Conservation (phyloP, 2,797 vertebrate genomes). For the Tympanoctomys barrerae region DNA sequence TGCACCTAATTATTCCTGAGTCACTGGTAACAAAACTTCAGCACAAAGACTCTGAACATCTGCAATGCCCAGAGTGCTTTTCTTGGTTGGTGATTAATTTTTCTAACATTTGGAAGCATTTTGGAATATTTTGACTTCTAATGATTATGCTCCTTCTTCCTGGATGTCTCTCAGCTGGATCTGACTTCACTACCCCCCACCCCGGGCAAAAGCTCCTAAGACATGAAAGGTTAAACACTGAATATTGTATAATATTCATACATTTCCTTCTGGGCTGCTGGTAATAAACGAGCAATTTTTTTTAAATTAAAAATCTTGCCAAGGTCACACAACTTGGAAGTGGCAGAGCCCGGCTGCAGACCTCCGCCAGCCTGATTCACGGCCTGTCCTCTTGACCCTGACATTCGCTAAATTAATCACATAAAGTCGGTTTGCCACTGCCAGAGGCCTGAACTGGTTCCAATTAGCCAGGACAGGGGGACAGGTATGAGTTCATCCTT, state of each 20-base stretch:
- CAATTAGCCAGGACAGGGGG: background rate
- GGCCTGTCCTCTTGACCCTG: conserved; percentile 62
- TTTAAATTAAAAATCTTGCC: conserved; percentile 63
- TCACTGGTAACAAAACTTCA: background rate
- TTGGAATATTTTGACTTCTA: background rate
- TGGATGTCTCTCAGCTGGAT: background rate
- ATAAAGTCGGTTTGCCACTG: background rate
- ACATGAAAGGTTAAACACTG: conserved; percentile 33
- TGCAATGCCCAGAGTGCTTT: conserved; percentile 13
- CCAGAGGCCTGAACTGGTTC: background rate
- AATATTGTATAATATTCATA: background rate
- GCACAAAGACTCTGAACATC: background rate
- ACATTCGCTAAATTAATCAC: conserved; percentile 70
- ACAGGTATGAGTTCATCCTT: background rate
- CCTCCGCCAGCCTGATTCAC: background rate
- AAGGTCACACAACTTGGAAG: conserved; percentile 53
- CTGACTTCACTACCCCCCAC: background rate
- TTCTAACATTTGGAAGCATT: conserved; percentile 48
- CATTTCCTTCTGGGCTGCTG: conserved; percentile 26
- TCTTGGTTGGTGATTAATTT: background rate
- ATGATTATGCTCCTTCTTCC: background rate
- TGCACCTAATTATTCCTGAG: background rate
- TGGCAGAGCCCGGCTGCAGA: background rate
- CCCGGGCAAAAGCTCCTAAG: background rate
- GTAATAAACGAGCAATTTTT: conserved; percentile 53